Evolutionary conservation across 2,888 invertebrate species (phyloP).

Genomic region (Papilio protenor): DNA sequence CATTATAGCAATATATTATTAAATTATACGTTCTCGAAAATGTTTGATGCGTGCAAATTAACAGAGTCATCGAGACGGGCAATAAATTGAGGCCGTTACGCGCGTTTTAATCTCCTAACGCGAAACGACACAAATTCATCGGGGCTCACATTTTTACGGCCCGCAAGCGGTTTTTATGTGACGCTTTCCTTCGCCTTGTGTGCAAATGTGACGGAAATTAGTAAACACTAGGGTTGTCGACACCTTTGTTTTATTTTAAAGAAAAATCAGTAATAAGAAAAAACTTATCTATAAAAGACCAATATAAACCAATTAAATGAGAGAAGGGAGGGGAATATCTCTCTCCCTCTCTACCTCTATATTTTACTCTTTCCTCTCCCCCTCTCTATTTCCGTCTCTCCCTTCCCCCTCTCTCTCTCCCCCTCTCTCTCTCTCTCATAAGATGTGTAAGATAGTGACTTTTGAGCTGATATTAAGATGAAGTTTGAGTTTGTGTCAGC

Average conservation of each 20-base stretch:
- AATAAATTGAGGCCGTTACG: conserved; percentile 34
- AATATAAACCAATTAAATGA: no score
- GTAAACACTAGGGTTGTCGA: conserved; percentile 18
- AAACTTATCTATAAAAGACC: background rate
- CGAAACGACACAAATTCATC: conserved; percentile 26
- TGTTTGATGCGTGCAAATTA: conserved; percentile 14
- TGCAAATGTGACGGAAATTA: conserved; percentile 24
- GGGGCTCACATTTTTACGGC: conserved; percentile 30
- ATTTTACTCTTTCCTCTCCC: no score
- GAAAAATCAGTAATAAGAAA: background rate
- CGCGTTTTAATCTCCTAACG: conserved; percentile 31
- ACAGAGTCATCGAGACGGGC: conserved; percentile 13
- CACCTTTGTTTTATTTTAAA: background rate
- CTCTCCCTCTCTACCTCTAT: no score
- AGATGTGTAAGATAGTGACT: no score
- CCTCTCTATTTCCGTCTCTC: no score
- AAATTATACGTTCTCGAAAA: conserved; percentile 6
- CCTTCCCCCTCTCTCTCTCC: no score
- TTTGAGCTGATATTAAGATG: no score
- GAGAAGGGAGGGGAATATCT: no score
- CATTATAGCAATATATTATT: conserved; percentile 10
- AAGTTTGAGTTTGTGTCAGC: background rate
- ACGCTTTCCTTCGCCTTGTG: conserved; percentile 10
- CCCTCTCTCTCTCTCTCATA: no score
- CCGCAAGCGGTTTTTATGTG: conserved; percentile 35